Evolutionary conservation across 1,140 invertebrate genomes (phyloP).

Genomic region (Philopotamus ludificatus): DNA sequence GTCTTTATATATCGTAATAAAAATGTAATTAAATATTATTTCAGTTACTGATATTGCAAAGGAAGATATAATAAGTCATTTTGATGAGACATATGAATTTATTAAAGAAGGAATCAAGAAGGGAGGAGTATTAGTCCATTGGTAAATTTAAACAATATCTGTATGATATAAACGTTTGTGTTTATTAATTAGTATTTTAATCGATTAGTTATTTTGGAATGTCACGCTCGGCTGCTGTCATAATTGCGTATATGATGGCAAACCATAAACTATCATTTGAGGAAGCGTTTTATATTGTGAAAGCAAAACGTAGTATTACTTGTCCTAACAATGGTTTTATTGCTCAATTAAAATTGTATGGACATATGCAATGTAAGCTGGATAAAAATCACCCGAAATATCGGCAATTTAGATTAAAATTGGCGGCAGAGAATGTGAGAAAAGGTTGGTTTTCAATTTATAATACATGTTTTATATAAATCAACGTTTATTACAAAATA

Average conservation of each 20-base stretch:
- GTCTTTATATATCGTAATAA: slow-evolving; percentile 26
- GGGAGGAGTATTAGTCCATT: slow-evolving; percentile 74
- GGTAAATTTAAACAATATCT: slow-evolving; percentile 51
- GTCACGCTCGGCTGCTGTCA: slow-evolving; percentile 79
- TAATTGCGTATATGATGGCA: slow-evolving; percentile 84
- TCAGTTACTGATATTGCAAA: slow-evolving; percentile 75
- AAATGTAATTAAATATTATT: slow-evolving; percentile 39
- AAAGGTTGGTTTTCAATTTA: slow-evolving; percentile 56
- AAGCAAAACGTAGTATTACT: slow-evolving; percentile 64
- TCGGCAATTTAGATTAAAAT: slow-evolving; percentile 72
- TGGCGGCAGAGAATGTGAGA: slow-evolving; percentile 76
- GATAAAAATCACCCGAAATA: slow-evolving; percentile 71
- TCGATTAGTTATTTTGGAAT: slow-evolving; percentile 73
- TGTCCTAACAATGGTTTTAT: slow-evolving; percentile 74
- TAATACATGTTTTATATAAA: slow-evolving; percentile 13
- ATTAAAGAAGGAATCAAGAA: slow-evolving; percentile 62
- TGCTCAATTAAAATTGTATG: slow-evolving; percentile 73
- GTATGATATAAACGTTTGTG: not conserved
- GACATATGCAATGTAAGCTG: slow-evolving; percentile 71
- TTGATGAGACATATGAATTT: slow-evolving; percentile 72
- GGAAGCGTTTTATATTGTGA: slow-evolving; percentile 69
- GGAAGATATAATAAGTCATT: slow-evolving; percentile 77
- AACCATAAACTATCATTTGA: slow-evolving; percentile 70
- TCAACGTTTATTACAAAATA: no score
- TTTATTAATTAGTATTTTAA: slow-evolving; percentile 21